These are phyloP conservation scores for Dorcus hopei DNA, from an alignment of 2,888 invertebrate genomes.

Conservation along the genomic window DNA sequence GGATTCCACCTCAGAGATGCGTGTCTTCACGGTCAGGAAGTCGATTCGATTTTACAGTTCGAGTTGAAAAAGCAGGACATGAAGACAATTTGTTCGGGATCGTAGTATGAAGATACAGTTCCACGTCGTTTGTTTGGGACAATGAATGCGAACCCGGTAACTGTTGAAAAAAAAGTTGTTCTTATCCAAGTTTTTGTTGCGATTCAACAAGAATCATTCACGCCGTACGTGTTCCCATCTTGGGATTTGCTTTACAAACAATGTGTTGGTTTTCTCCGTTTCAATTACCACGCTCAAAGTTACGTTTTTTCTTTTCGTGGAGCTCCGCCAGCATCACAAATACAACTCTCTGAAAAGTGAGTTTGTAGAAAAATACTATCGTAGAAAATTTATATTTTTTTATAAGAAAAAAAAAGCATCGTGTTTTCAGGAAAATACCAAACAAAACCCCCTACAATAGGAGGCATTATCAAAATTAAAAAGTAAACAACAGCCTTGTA, in stretches of 20 bases:
- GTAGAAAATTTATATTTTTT: too few species aligned
- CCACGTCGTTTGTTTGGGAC: slow-evolving; percentile 28
- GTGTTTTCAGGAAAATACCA: too few species aligned
- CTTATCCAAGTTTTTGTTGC: slow-evolving; percentile 21
- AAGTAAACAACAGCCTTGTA: too few species aligned
- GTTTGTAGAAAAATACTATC: too few species aligned
- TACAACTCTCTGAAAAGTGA: not conserved
- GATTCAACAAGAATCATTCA: slow-evolving; percentile 24
- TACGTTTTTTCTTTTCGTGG: not conserved
- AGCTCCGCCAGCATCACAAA: too few species aligned
- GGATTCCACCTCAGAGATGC: slow-evolving; percentile 19
- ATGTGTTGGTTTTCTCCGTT: not conserved
- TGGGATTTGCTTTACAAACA: slow-evolving; percentile 1
- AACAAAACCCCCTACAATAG: too few species aligned
- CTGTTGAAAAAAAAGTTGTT: slow-evolving; percentile 23
- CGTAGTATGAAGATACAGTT: slow-evolving; percentile 24
- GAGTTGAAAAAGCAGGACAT: slow-evolving; percentile 15
- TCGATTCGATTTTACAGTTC: slow-evolving; percentile 18
- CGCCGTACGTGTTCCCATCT: slow-evolving; percentile 14
- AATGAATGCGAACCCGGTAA: slow-evolving; percentile 27
- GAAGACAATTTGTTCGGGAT: slow-evolving; percentile 24
- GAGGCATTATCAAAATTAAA: not conserved
- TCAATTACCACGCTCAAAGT: slow-evolving; percentile 2
- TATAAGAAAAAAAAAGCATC: too few species aligned
- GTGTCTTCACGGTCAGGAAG: slow-evolving; percentile 26